Base-by-base conservation (phyloP, 2,797 vertebrate species). In the Gymnodraco acuticeps region DNA sequence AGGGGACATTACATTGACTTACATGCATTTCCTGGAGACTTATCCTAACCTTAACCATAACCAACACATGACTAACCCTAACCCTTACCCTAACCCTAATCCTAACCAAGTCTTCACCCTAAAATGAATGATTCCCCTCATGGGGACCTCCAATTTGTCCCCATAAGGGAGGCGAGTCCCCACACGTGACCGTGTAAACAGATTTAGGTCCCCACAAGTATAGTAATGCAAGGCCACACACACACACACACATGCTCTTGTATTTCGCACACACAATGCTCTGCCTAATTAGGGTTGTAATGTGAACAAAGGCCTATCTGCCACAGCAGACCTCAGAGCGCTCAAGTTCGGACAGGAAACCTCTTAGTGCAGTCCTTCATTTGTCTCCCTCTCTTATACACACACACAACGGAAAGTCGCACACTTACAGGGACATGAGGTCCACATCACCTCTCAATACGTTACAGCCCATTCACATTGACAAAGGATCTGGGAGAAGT, bases 231-330 rank as follows among this genome's bases (percentile, higher is more conserved):
- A n/a, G n/a, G n/a, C n/a, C n/a, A 33, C 33, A 8, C 33, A 33
- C 33, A 9, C 33, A 38, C 33, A 9, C 33, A 38, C 33, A 8
- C 1, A 61, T 13, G 67, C 78, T 89, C 85, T 91, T 75, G 78
- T 88, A 77, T 91, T 94, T 92, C 80, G 75, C 90, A 90, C 89
- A 89, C 88, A 85, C 85, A 86, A 73, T 81, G 88, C 88, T 83
- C 82, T 70, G 75, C 74, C 88, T 94, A 93, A 95, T 95, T 94
- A 93, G 84, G 87, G 85, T 84, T 91, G 90, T 92, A 93, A 93
- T 90, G 89, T 84, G 89, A 94, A 93, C 91, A 94, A 91, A 92
- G 84, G 86, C 76, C 87, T 89, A 90, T 93, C 89, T 85, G 80
- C 73, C 84, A 82, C 80, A 86, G 80, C 89, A 91, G 88, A 82